Evolutionary conservation across 1,140 invertebrate species (phyloP).

Genomic region (Wiebesia pumilae): DNA sequence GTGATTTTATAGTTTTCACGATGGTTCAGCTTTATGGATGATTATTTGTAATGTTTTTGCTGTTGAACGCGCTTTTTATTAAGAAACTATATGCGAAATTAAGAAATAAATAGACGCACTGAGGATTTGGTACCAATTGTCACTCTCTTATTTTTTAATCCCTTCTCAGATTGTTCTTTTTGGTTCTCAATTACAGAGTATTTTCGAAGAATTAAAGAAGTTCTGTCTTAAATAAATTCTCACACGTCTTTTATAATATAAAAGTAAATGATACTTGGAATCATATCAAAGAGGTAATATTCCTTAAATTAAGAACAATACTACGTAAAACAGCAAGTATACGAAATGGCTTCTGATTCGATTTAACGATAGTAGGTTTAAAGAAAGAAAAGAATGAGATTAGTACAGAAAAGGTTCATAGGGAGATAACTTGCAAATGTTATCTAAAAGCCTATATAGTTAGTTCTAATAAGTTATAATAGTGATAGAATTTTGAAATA

Average conservation of each 20-base stretch:
- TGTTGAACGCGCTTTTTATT: too few species aligned
- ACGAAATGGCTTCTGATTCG: neutral
- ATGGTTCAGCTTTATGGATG: too few species aligned
- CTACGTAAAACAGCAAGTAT: neutral
- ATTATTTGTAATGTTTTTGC: too few species aligned
- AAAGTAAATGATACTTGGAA: neutral
- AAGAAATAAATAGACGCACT: neutral
- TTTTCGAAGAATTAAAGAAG: neutral
- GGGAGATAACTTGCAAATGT: neutral
- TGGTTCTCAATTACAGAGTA: neutral
- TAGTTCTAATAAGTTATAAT: too few species aligned
- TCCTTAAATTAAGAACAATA: neutral
- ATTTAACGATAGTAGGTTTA: neutral
- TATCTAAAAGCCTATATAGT: too few species aligned
- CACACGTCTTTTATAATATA: neutral
- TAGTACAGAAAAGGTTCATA: neutral
- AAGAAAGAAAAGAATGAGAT: neutral
- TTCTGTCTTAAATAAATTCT: neutral
- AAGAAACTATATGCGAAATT: too few species aligned
- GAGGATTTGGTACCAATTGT: neutral
- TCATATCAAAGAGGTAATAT: neutral
- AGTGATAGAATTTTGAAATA: too few species aligned
- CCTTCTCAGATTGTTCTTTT: neutral
- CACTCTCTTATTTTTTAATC: neutral
- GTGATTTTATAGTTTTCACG: too few species aligned